Conservation (phyloP, 2,113 vertebrate species). For the Murina feae region DNA sequence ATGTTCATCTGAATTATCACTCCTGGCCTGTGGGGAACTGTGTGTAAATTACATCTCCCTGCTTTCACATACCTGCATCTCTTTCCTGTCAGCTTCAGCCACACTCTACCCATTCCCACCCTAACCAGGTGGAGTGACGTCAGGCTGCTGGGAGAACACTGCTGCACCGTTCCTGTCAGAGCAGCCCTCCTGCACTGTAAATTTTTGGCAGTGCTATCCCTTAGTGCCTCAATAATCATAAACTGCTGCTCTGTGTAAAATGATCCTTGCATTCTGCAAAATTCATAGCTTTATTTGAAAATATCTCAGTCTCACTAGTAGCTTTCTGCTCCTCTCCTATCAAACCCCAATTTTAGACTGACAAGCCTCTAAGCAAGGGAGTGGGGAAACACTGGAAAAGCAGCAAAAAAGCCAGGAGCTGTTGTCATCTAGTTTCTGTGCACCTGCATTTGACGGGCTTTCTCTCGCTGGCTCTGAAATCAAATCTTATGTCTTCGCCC, state of each 20-base stretch:
- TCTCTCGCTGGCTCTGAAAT: conserved; percentile 54
- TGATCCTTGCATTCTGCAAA: conserved; percentile 23
- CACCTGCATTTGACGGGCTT: conserved; percentile 37
- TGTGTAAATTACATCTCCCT: neutral
- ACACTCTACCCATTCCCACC: neutral
- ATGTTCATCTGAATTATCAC: neutral
- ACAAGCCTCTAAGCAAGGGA: neutral
- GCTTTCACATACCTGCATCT: neutral
- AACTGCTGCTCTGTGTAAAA: conserved; percentile 47
- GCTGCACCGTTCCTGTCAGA: neutral
- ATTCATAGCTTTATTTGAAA: conserved; percentile 44
- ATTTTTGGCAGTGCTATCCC: conserved; percentile 57
- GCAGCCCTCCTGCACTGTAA: neutral
- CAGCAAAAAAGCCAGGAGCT: conserved; percentile 15
- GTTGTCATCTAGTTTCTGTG: conserved; percentile 34
- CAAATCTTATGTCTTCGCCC: conserved; percentile 12
- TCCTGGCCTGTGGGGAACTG: neutral
- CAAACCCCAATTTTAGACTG: conserved; percentile 6
- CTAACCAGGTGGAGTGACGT: conserved; percentile 10
- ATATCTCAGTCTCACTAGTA: conserved; percentile 21
- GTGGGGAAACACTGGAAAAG: conserved; percentile 20
- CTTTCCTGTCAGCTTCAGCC: neutral
- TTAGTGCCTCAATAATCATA: conserved; percentile 60
- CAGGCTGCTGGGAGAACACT: neutral
- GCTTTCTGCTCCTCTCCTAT: conserved; percentile 11